Base-by-base conservation (phyloP, 2,888 invertebrate genomes). In the Protula sp. region DNA sequence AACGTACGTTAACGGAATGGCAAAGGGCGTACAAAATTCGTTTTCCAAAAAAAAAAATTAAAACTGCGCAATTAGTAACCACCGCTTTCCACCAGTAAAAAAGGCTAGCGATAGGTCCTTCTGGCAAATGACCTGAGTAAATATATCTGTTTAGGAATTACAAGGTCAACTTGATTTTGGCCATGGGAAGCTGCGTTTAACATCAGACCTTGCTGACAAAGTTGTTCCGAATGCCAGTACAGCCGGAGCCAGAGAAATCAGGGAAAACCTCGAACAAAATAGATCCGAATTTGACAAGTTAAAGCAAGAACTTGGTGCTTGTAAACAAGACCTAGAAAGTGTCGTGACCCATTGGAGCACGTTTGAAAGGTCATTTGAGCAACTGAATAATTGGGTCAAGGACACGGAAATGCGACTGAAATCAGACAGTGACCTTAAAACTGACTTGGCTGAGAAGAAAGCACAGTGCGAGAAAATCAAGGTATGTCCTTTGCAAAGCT, bases 101-200 rank as follows among this genome's bases (percentile, higher is more conserved):
- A n/a, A n/a, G n/a, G n/a, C n/a, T n/a, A n/a, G n/a, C n/a, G n/a
- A n/a, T n/a, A n/a, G n/a, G n/a, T n/a, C n/a, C n/a, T n/a, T n/a
- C n/a, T n/a, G n/a, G n/a, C n/a, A 38, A 38, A 38, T 19, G 38
- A 38, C 19, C 9, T 38, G 19, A 9, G 9, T 38, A 19, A 14
- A 38, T 38, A 14, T 3, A 3, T 51, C 3, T 50, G 88, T 94
- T 0, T 92, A 94, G 83, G 87, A 89, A 26, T 86, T 95, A 30
- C 87, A 93, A n/a, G 91, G 92, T 74, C 90, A 90, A 0, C 84
- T 95, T 55, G 94, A 95, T 77, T 92, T 94, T 76, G 95, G 94
- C 0, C 93, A 94, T 75, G 90, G 90, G 73, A 89, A 89, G 72
- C 79, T 92, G 27, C 67, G 78, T 29, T 67, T 68, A 3, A 87